These are phyloP conservation scores for Erpetoichthys calabaricus DNA, from an alignment of 2,797 vertebrate genomes.

Conservation along the genomic window DNA sequence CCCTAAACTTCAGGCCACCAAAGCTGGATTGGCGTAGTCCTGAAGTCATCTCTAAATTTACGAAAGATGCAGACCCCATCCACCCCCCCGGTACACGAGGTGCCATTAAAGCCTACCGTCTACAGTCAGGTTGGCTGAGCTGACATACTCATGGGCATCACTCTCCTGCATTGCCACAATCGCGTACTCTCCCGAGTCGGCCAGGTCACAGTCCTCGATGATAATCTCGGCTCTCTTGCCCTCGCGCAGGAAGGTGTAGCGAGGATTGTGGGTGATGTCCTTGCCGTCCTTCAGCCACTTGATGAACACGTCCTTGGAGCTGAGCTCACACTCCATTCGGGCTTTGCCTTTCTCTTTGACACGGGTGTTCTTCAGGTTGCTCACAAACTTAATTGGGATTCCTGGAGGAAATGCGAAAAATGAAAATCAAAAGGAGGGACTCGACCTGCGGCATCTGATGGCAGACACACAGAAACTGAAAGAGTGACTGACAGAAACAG, in stretches of 20 bases:
- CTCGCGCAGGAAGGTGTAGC: constrained; percentile 30
- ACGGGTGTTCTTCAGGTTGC: constrained; percentile 34
- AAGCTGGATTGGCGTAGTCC: too few relatives aligned
- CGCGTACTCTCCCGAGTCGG: constrained; percentile 28
- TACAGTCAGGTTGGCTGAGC: constrained; percentile 29
- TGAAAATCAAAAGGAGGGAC: background rate
- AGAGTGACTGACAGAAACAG: background rate
- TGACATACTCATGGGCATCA: constrained; percentile 32
- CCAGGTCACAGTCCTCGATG: constrained; percentile 35
- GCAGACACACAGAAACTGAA: background rate
- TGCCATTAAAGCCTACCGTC: constrained; percentile 26
- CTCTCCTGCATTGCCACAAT: constrained; percentile 32
- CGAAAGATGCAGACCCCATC: too few relatives aligned
- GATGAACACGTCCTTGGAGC: constrained; percentile 36
- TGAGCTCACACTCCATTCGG: constrained; percentile 41
- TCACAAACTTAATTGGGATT: constrained; percentile 40
- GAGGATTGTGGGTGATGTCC: constrained; percentile 24
- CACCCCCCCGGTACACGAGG: too few relatives aligned
- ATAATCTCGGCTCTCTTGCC: constrained; percentile 38
- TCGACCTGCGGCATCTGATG: background rate
- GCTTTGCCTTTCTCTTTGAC: constrained; percentile 36
- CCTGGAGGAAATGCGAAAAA: constrained; percentile 18
- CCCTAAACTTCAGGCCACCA: too few relatives aligned
- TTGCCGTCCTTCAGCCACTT: constrained; percentile 36
- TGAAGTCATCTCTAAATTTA: too few relatives aligned